A percentile compares a stretch with the other conserved stretches of the same genome.
Evolutionary conservation across 2,797 vertebrate genomes (phyloP).

Genomic region (Myripristis murdjan): DNA sequence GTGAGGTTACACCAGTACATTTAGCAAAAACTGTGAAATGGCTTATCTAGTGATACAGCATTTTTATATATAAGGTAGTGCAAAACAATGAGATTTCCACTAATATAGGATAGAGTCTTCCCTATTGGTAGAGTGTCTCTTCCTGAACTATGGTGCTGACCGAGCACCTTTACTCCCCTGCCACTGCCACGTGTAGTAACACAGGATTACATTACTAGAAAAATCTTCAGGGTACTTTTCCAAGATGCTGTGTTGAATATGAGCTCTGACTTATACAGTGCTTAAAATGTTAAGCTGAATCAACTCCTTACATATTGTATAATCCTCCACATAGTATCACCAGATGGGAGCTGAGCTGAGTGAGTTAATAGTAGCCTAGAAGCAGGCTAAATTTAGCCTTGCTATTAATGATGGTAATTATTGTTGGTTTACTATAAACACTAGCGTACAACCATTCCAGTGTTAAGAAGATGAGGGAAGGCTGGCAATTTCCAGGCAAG

Average conservation of each 20-base stretch:
- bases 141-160: too few species aligned
- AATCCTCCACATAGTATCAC: slow-evolving; percentile 1
- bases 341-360: slow-evolving; percentile 13
- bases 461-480: not conserved
- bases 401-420: too few species aligned
- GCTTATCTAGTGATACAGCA: not conserved
- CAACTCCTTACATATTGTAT: not conserved
- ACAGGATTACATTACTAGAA: not conserved
- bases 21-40: not conserved
- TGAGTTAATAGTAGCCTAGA: not conserved
- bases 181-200: too few species aligned
- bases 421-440: not conserved
- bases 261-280: too few species aligned
- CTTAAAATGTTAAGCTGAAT: too few species aligned
- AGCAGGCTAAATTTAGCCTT: not conserved
- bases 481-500: too few species aligned
- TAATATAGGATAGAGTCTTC: not conserved
- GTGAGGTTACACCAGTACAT: not conserved
- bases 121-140: not conserved
- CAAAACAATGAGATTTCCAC: not conserved
- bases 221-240: not conserved
- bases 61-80: not conserved
- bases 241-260: not conserved
- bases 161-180: too few species aligned
- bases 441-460: not conserved